Evolutionary conservation across 2,797 vertebrate genomes (phyloP), one percentile per base, ranked within the genome.

Genomic region (Sebastolobus alascanus): DNA sequence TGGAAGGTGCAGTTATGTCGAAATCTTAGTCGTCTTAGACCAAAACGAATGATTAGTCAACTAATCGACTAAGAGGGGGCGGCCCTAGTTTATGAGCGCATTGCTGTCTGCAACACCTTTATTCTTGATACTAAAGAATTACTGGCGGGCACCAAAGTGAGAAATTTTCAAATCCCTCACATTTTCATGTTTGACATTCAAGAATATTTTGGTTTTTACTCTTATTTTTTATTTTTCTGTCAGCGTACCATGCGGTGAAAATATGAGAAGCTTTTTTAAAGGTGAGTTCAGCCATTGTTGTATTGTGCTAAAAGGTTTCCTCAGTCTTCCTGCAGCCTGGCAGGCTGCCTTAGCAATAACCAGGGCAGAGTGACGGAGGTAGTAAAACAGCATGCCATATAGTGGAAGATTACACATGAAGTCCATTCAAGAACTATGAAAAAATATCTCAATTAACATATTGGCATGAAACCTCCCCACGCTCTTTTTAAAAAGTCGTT

Each of bases 391-490:
- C 55, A 69, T 2, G 25, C 14, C 46, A 12, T 31, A 16, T 50
- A 18, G 25, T 22, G 77, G 6, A 72, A 82, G 82, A 87, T 83
- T 81, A 82, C 76, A 69, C 76, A 77, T 65, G 54, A 81, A 82
- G 78, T 85, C 55, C 64, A 40, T 82, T 82, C 71, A 83, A 76
- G 33, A 68, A 69, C 35, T 80, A 72, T 4, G 43, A 75, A 40
- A 38, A 84, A 71, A 55, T 33, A 43, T 74, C 65, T 68, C 83
- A 86, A 89, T 90, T 84, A 84, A 68, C 60, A 35, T 37, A n/a
- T n/a, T 77, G 61, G 74, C 59, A 38, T 60, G 65, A 83, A 80
- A 63, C 55, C 64, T 73, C 31, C 16, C 20, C 74, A 61, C 22
- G 59, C 61, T 54, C 4, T 66, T 68, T 61, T 63, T 18, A 37